Evolutionary conservation across 2,797 vertebrate genomes (phyloP).

Genomic region (Rhinella marina): DNA sequence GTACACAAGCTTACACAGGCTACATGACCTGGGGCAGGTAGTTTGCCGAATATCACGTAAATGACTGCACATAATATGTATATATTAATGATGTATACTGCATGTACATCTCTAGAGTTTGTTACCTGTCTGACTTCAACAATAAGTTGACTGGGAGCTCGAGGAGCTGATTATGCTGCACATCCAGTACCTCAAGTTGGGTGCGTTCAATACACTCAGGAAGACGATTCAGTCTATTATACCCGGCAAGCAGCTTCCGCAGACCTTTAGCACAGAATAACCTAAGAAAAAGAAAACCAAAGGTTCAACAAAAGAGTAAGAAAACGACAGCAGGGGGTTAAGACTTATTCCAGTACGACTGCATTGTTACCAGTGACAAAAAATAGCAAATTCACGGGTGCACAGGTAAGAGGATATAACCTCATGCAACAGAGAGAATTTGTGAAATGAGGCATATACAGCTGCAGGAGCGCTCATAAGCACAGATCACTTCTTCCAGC

Average conservation of each 20-base stretch:
- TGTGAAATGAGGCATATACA: too few relatives aligned
- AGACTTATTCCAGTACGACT: not conserved
- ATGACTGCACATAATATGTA: not conserved
- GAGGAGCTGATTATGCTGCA: conserved; percentile 93
- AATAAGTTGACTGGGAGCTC: conserved; percentile 93
- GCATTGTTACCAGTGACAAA: not conserved
- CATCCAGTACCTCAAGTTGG: conserved; percentile 89
- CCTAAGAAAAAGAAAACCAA: conserved; percentile 69
- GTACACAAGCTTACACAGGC: not conserved
- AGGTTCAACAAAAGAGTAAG: not conserved
- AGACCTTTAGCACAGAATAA: conserved; percentile 89
- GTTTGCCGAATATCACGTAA: not conserved
- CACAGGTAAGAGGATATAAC: not conserved
- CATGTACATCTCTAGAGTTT: not conserved
- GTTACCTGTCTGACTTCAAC: conserved; percentile 92
- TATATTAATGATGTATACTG: not conserved
- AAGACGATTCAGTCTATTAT: conserved; percentile 86
- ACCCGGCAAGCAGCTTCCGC: conserved; percentile 89
- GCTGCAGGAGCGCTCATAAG: too few relatives aligned
- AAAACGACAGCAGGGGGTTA: not conserved
- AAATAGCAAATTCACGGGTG: not conserved
- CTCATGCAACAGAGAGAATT: too few relatives aligned
- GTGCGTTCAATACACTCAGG: conserved; percentile 89
- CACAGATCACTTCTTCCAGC: too few relatives aligned
- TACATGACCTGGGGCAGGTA: not conserved